These are phyloP conservation scores for Crotalus horridus DNA, from an alignment of 2,113 vertebrate species.

Conservation along the genomic window DNA sequence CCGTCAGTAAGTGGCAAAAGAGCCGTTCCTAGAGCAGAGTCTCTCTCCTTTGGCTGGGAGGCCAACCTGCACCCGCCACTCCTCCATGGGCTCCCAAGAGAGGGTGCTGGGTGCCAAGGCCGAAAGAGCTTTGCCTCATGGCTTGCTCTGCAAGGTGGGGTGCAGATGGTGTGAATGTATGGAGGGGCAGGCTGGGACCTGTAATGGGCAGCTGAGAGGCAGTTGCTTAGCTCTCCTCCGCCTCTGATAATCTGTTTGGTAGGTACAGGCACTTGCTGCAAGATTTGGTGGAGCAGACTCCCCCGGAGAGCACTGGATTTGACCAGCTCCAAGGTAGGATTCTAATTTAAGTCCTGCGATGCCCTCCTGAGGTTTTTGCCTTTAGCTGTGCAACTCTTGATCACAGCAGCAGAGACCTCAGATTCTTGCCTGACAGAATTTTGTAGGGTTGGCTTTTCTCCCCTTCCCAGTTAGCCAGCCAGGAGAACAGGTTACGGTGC, in stretches of 20 bases:
- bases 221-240: too few relatives aligned
- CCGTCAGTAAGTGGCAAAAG: slow-evolving; percentile 70
- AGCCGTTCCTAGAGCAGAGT: background rate
- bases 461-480: background rate
- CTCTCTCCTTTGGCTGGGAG: background rate
- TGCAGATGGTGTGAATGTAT: background rate
- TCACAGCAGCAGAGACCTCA: background rate
- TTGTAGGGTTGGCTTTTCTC: too few relatives aligned
- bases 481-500: background rate
- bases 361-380: background rate
- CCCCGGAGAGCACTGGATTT: slow-evolving; percentile 73
- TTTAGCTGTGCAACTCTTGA: background rate
- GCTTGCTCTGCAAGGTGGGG: background rate
- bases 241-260: background rate
- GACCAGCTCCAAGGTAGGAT: slow-evolving; percentile 82
- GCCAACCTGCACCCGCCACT: background rate
- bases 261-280: slow-evolving; percentile 85
- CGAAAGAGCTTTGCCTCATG: background rate
- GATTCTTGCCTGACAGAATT: background rate
- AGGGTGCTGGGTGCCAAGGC: background rate
- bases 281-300: slow-evolving; percentile 84
- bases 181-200: background rate
- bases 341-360: background rate
- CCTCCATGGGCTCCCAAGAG: background rate
- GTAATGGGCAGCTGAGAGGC: background rate